Percentiles rank a stretch among this genome's conserved stretches.
Conservation (phyloP, 2,888 invertebrate genomes). For the Chloromyia formosa region DNA sequence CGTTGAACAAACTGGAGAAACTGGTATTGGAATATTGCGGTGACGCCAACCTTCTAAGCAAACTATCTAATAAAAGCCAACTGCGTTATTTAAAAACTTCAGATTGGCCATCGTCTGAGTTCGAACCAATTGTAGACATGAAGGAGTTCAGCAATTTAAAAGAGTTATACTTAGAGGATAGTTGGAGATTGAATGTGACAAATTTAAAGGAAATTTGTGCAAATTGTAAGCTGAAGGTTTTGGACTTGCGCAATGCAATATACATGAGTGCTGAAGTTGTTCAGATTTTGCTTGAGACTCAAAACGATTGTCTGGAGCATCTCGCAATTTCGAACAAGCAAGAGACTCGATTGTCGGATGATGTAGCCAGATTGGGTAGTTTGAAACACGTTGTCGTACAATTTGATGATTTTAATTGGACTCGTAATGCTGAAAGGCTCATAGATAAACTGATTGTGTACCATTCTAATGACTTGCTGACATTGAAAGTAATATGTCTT, state of each 20-base stretch:
- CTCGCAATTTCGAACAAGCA: not conserved
- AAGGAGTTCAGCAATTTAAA: too few species aligned
- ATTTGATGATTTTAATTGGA: not conserved
- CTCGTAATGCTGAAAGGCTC: not conserved
- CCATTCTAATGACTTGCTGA: not conserved
- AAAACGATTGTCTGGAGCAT: slow-evolving; percentile 7
- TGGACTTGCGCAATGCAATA: not conserved
- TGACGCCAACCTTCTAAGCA: not conserved
- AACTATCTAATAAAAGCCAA: too few species aligned
- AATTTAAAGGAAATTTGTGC: not conserved
- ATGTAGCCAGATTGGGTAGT: not conserved
- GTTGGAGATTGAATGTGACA: too few species aligned
- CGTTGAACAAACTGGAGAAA: slow-evolving; percentile 3
- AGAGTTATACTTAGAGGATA: too few species aligned
- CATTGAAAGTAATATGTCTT: not conserved
- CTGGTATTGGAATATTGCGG: not conserved
- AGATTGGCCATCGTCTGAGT: too few species aligned
- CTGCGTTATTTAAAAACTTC: too few species aligned
- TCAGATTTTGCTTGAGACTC: not conserved
- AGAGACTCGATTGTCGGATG: not conserved
- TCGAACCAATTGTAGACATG: too few species aligned
- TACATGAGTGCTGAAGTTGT: not conserved
- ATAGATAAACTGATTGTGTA: slow-evolving; percentile 10
- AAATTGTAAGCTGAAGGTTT: not conserved
- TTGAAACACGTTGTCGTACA: slow-evolving; percentile 7